A percentile compares a stretch with the other conserved stretches of the same genome.
phyloP scores from a whole-genome alignment of 2,888 invertebrate genomes.

The Hirtodrosophila alboralis region DNA sequence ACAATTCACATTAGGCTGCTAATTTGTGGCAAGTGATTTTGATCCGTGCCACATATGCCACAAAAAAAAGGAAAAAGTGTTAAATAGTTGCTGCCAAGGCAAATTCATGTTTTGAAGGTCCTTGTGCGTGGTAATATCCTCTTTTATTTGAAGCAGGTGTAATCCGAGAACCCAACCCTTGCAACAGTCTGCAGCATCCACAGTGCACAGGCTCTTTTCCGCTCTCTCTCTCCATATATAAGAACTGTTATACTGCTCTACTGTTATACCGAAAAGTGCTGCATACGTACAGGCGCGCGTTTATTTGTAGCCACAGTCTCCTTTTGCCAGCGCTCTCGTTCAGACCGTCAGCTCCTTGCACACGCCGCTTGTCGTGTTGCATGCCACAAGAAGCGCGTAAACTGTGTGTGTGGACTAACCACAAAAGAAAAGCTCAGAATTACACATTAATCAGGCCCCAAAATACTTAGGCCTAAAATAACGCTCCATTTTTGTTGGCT shows the following conservation, averaged over 20 bases:
- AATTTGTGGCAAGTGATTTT: conserved; percentile 52
- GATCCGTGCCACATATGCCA: conserved; percentile 27
- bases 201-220: conserved; percentile 7
- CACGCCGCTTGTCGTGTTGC: conserved; percentile 31
- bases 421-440: conserved; percentile 24
- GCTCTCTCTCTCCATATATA: conserved; percentile 4
- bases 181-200: conserved; percentile 27
- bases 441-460: conserved; percentile 51
- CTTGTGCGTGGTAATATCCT: conserved; percentile 40
- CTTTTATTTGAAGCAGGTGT: conserved; percentile 38
- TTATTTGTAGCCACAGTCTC: conserved; percentile 57
- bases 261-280: conserved; percentile 43
- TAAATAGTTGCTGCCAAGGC: conserved; percentile 37
- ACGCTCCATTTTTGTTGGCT: conserved; percentile 44
- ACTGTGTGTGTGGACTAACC: conserved; percentile 28
- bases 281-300: conserved; percentile 65
- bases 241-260: not conserved
- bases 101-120: conserved; percentile 24
- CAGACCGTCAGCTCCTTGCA: conserved; percentile 50
- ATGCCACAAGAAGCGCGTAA: conserved; percentile 57
- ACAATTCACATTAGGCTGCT: conserved; percentile 15
- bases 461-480: conserved; percentile 30
- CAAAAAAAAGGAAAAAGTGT: too few species aligned
- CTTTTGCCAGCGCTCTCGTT: conserved; percentile 69
- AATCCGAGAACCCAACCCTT: conserved; percentile 5